phyloP scores from a whole-genome alignment of 2,113 vertebrate genomes.

The Pterocles burchelli region DNA sequence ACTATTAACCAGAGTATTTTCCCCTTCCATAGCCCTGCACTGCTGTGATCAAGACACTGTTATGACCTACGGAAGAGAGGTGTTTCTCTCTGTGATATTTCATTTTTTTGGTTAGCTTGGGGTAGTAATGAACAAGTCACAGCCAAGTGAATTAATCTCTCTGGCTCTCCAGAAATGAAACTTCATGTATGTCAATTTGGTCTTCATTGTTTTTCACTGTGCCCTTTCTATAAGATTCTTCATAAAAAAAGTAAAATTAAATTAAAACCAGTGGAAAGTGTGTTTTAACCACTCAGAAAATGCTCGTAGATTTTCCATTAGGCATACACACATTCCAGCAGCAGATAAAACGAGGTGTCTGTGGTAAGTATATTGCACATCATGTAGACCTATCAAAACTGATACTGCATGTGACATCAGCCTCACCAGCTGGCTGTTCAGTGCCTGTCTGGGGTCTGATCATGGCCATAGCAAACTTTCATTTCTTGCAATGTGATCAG shows the following conservation, averaged over 20 bases:
- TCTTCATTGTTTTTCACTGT: slow-evolving; percentile 60
- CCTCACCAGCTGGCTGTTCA: not conserved
- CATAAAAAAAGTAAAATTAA: slow-evolving; percentile 62
- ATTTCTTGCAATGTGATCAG: not conserved
- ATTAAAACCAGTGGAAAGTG: slow-evolving; percentile 54
- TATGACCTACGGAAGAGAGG: slow-evolving; percentile 35
- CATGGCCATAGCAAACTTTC: not conserved
- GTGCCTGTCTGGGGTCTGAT: not conserved
- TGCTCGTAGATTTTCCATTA: slow-evolving; percentile 33
- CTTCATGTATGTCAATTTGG: slow-evolving; percentile 61
- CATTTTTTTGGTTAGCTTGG: slow-evolving; percentile 65
- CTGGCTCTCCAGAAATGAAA: slow-evolving; percentile 67
- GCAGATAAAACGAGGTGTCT: not conserved
- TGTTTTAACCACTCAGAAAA: slow-evolving; percentile 65
- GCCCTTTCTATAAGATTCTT: slow-evolving; percentile 69
- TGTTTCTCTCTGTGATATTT: slow-evolving; percentile 58
- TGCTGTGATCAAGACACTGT: slow-evolving; percentile 52
- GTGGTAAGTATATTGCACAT: not conserved
- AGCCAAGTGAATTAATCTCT: slow-evolving; percentile 75
- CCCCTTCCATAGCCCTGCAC: slow-evolving; percentile 8
- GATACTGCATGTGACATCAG: not conserved
- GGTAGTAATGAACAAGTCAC: slow-evolving; percentile 70
- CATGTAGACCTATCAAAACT: not conserved
- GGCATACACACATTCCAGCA: not conserved
- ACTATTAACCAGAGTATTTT: slow-evolving; percentile 30